These are phyloP conservation scores for Rhinolophus ferrumequinum DNA, from an alignment of 2,113 vertebrate species.

Conservation along the genomic window DNA sequence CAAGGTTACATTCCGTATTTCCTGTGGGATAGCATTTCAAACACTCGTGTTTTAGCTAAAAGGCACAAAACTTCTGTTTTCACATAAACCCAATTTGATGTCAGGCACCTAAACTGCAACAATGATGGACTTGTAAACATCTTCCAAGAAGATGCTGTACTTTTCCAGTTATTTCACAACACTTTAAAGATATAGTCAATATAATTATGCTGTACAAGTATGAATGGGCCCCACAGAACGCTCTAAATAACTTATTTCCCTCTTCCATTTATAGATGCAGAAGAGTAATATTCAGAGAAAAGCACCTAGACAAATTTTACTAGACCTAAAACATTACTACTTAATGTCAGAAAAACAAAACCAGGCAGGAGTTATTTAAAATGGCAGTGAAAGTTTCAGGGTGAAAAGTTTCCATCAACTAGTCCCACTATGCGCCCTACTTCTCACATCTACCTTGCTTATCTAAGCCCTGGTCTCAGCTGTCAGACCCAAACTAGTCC, in stretches of 20 bases:
- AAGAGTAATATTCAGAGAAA: not conserved
- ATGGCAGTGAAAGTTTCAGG: not conserved
- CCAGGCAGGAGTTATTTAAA: not conserved
- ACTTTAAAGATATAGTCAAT: not conserved
- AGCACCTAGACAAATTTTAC: not conserved
- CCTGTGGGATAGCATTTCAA: not conserved
- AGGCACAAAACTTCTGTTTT: not conserved
- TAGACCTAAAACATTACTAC: not conserved
- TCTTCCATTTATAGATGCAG: conserved; percentile 14
- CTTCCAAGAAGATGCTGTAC: not conserved
- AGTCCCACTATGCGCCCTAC: not conserved
- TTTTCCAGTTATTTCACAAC: conserved; percentile 21
- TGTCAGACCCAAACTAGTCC: not conserved
- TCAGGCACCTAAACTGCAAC: not conserved
- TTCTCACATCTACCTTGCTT: not conserved
- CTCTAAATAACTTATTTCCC: not conserved
- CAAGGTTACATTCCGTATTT: not conserved
- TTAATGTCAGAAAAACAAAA: not conserved
- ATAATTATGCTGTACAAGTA: not conserved
- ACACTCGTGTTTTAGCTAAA: not conserved
- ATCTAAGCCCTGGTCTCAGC: not conserved
- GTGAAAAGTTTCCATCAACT: not conserved
- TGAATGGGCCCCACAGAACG: not conserved
- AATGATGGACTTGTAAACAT: not conserved
- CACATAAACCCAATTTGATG: not conserved